A percentile compares a stretch with the other conserved stretches of the same genome.
These are phyloP conservation scores for Lomographa bimaculata DNA, from an alignment of 2,888 invertebrate genomes.

Conservation along the genomic window DNA sequence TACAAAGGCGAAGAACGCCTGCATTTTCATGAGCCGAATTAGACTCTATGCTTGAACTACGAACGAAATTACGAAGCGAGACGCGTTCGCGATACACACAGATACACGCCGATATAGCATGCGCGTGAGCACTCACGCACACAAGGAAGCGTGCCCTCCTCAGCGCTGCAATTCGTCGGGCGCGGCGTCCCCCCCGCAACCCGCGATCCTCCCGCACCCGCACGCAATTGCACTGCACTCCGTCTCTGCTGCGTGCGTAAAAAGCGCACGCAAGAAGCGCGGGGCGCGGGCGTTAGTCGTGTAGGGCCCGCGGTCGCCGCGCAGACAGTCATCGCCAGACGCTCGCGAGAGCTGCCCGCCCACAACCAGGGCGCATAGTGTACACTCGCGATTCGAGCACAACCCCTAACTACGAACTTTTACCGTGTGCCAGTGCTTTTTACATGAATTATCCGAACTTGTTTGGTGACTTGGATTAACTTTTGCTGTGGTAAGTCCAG, in stretches of 20 bases:
- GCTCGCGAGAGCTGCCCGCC: slow-evolving; percentile 78
- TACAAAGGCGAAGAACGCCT: slow-evolving; percentile 71
- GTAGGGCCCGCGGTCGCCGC: slow-evolving; percentile 46
- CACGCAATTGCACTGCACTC: slow-evolving; percentile 83
- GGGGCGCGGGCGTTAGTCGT: slow-evolving; percentile 58
- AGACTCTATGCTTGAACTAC: slow-evolving; percentile 72
- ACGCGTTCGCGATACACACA: slow-evolving; percentile 51
- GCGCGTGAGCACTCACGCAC: slow-evolving; percentile 73
- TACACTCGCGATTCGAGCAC: slow-evolving; percentile 59
- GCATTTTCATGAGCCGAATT: slow-evolving; percentile 73
- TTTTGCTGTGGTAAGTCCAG: slow-evolving; percentile 30
- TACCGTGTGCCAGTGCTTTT: slow-evolving; percentile 66
- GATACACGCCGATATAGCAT: slow-evolving; percentile 36
- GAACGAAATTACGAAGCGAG: slow-evolving; percentile 56
- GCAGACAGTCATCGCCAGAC: slow-evolving; percentile 71
- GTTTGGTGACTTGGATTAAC: slow-evolving; percentile 35
- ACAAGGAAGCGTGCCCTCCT: slow-evolving; percentile 67
- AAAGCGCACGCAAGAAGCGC: slow-evolving; percentile 80
- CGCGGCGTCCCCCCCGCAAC: slow-evolving; percentile 49
- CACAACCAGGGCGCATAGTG: slow-evolving; percentile 65
- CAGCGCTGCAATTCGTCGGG: slow-evolving; percentile 80
- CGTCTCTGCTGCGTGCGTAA: slow-evolving; percentile 74
- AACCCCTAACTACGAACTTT: slow-evolving; percentile 66
- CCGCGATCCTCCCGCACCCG: slow-evolving; percentile 55
- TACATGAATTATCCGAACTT: slow-evolving; percentile 47